These are phyloP conservation scores for Pardalotus punctatus DNA, from an alignment of 2,113 vertebrate species.

Conservation along the genomic window DNA sequence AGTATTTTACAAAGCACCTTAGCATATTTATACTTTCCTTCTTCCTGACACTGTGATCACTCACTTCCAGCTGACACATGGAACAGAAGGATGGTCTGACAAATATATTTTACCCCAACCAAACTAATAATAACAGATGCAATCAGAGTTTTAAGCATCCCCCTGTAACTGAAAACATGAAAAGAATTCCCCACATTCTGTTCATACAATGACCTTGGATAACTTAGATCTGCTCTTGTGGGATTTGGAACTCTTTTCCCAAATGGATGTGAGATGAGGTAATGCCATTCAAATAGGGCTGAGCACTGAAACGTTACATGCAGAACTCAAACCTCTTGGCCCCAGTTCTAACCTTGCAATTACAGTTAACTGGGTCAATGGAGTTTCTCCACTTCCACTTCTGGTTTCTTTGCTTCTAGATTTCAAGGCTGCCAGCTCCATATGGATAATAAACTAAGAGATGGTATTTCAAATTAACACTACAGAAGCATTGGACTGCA, in stretches of 20 bases:
- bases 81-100: not conserved
- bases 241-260: slow-evolving; percentile 39
- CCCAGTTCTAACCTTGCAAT: not conserved
- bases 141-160: not conserved
- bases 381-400: slow-evolving; percentile 28
- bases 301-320: slow-evolving; percentile 11
- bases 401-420: not conserved
- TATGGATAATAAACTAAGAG: not conserved
- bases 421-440: not conserved
- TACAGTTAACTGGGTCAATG: slow-evolving; percentile 43
- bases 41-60: not conserved
- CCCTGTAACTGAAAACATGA: not conserved
- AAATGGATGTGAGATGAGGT: slow-evolving; percentile 53
- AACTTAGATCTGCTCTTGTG: slow-evolving; percentile 33
- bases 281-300: slow-evolving; percentile 23
- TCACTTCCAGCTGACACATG: not conserved
- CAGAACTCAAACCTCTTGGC: slow-evolving; percentile 13
- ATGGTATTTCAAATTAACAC: not conserved
- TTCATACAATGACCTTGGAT: slow-evolving; percentile 21
- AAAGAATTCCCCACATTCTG: not conserved
- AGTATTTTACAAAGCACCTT: slow-evolving; percentile 39
- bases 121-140: not conserved
- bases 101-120: not conserved
- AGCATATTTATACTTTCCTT: not conserved
- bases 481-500: not conserved